Evolutionary conservation across 2,888 invertebrate species (phyloP).

Genomic region (Cylindroiulus punctatus): DNA sequence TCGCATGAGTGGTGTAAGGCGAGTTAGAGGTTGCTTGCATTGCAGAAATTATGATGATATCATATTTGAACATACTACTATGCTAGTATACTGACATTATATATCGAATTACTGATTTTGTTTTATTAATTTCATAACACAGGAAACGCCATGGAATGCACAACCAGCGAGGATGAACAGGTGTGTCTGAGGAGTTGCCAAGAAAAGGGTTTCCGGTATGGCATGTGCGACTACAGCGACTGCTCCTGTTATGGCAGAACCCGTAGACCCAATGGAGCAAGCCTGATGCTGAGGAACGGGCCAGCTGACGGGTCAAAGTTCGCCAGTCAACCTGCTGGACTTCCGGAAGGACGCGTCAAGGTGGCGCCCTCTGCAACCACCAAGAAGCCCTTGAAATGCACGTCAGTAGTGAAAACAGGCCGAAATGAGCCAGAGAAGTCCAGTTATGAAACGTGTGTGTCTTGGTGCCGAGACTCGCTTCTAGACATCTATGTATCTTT

Average conservation of each 20-base stretch:
- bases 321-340: neutral
- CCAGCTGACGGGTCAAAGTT: slow-evolving; percentile 2
- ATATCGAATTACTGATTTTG: no score
- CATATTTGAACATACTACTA: no score
- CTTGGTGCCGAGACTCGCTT: neutral
- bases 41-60: no score
- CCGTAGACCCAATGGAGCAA: neutral
- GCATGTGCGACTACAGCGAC: slow-evolving; percentile 51
- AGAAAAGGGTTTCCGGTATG: slow-evolving; percentile 12
- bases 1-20: no score
- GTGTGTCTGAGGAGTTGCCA: neutral
- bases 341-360: neutral
- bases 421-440: neutral
- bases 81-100: no score
- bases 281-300: neutral
- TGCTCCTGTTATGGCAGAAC: slow-evolving; percentile 30
- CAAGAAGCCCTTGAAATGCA: neutral
- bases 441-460: neutral
- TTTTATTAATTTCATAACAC: neutral
- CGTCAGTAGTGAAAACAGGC: neutral
- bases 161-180: neutral
- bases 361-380: neutral
- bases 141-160: slow-evolving; percentile 32
- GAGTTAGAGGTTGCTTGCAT: no score
- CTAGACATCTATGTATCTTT: neutral